Evolutionary conservation across 2,113 vertebrate species (phyloP).

Genomic region (Helogale parvula): DNA sequence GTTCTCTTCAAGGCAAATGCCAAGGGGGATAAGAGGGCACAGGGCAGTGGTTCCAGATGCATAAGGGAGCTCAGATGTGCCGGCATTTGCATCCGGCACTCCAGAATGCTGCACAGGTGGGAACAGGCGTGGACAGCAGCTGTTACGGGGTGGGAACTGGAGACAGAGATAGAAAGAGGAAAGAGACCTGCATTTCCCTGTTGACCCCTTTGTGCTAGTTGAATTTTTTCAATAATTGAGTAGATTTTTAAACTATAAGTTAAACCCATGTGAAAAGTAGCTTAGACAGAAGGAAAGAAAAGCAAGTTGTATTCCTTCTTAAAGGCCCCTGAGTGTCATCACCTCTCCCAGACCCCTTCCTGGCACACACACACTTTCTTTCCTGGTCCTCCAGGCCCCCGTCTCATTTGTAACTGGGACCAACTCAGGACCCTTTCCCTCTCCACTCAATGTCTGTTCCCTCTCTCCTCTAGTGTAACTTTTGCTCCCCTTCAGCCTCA

Average conservation of each 20-base stretch:
- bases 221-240: not conserved
- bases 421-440: too few species aligned
- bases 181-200: not conserved
- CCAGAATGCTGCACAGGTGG: not conserved
- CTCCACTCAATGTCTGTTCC: not conserved
- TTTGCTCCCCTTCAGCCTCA: not conserved
- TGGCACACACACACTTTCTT: not conserved
- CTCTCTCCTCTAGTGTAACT: not conserved
- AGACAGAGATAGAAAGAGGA: not conserved
- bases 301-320: not conserved
- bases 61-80: rapidly evolving
- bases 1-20: rapidly evolving
- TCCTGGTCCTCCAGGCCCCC: not conserved
- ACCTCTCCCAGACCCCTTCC: not conserved
- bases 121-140: too few species aligned
- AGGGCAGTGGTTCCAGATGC: not conserved
- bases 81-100: too few species aligned
- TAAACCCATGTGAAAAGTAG: not conserved
- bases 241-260: not conserved
- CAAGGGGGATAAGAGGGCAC: too few species aligned
- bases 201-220: not conserved
- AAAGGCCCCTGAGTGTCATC: not conserved
- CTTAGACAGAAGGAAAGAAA: not conserved
- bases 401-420: too few species aligned
- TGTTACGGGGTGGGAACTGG: not conserved